These are phyloP conservation scores for Trypoxylus dichotomus DNA, from an alignment of 1,140 invertebrate genomes.

Conservation along the genomic window DNA sequence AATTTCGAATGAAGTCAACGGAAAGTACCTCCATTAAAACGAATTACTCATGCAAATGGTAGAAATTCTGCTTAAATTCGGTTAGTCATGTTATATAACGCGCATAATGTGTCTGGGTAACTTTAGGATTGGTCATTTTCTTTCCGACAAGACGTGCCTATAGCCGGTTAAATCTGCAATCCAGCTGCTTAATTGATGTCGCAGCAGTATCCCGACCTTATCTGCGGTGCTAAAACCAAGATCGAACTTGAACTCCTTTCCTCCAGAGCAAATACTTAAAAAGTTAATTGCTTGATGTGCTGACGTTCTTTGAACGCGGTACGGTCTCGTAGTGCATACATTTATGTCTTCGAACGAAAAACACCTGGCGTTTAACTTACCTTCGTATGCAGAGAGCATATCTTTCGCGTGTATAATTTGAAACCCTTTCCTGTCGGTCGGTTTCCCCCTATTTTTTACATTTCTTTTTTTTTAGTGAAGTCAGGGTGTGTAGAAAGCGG, in stretches of 20 bases:
- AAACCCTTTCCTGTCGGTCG: not conserved
- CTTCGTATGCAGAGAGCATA: not conserved
- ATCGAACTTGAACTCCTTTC: not conserved
- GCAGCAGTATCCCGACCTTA: not conserved
- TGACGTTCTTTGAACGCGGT: not conserved
- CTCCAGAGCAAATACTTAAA: not conserved
- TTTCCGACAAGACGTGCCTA: not conserved
- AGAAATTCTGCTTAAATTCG: not conserved
- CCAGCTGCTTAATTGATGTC: constrained; percentile 5
- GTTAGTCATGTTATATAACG: not conserved
- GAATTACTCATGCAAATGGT: not conserved
- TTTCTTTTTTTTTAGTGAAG: not conserved
- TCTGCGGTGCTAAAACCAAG: not conserved
- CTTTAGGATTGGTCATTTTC: not conserved
- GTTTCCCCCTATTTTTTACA: not conserved
- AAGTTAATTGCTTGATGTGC: constrained; percentile 8
- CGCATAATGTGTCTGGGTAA: not conserved
- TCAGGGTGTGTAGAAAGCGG: not conserved
- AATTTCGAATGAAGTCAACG: not conserved
- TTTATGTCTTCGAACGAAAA: constrained; percentile 3
- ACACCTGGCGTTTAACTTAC: not conserved
- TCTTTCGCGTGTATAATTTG: constrained; percentile 9
- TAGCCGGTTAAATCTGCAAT: constrained; percentile 1
- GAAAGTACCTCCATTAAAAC: not conserved
- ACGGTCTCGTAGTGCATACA: not conserved